Conservation (phyloP, 2,797 vertebrate species). For the Phoeniculus purpureus region DNA sequence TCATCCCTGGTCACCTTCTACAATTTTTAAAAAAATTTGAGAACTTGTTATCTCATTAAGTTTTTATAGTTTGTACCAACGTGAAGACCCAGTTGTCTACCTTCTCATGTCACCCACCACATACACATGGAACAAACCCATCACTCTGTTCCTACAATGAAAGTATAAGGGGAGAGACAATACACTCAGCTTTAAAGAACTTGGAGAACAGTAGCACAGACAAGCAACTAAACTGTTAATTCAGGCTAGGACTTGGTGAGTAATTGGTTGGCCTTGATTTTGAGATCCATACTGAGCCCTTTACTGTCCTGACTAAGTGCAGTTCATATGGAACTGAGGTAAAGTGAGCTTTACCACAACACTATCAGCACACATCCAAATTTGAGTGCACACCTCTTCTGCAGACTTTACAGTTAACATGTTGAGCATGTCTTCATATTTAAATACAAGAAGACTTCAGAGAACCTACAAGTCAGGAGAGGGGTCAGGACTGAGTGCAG, state of each 20-base stretch:
- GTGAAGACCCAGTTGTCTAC: fast-evolving
- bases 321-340: background rate
- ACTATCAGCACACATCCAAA: background rate
- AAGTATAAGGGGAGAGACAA: background rate
- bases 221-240: background rate
- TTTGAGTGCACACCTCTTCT: background rate
- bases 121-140: background rate
- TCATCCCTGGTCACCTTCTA: background rate
- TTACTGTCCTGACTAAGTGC: too few relatives aligned
- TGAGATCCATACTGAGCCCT: background rate
- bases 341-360: background rate
- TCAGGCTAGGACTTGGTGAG: background rate
- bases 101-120: fast-evolving
- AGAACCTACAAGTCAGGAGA: background rate
- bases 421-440: background rate
- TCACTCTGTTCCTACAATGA: too few relatives aligned
- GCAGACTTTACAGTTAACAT: background rate
- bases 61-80: background rate
- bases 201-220: background rate
- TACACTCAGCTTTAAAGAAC: background rate
- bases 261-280: background rate
- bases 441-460: background rate
- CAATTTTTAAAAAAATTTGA: background rate
- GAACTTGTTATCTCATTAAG: background rate
- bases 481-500: background rate